These are phyloP conservation scores for Halocynthia roretzi DNA, from an alignment of 23 tunicate genomes.

Conservation along the genomic window DNA sequence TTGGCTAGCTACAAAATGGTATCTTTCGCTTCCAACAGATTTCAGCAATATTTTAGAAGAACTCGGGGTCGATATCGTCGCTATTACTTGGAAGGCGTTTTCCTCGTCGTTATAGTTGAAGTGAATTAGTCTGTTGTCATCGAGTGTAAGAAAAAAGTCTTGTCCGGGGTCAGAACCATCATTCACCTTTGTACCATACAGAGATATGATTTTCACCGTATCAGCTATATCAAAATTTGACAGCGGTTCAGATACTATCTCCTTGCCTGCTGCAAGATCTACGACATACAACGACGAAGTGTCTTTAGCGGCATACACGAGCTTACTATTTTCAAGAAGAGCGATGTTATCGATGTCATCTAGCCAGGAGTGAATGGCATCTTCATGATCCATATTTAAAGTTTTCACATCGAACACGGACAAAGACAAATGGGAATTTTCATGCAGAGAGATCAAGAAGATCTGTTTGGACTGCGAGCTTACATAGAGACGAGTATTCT, in stretches of 20 bases:
- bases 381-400: neutral
- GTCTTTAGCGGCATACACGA: conserved; percentile 11
- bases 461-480: neutral
- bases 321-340: neutral
- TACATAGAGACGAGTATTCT: neutral
- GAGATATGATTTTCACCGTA: neutral
- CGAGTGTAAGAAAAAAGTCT: neutral
- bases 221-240: conserved; percentile 8
- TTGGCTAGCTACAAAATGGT: conserved; percentile 4
- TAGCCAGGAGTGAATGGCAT: conserved; percentile 8
- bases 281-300: conserved; percentile 11
- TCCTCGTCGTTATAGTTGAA: neutral
- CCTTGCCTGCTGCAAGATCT: conserved; percentile 7
- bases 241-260: neutral
- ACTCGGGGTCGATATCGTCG: neutral
- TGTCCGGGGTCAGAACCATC: neutral
- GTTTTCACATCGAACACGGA: conserved; percentile 9
- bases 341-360: conserved; percentile 2
- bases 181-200: neutral
- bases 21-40: conserved; percentile 18
- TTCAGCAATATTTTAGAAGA: neutral
- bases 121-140: neutral
- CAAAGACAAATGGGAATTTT: neutral
- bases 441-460: neutral
- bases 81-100: neutral